A percentile compares a stretch with the other conserved stretches of the same genome.
Evolutionary conservation across 2,888 invertebrate genomes (phyloP).

Genomic region (Drosophila acutilabella): DNA sequence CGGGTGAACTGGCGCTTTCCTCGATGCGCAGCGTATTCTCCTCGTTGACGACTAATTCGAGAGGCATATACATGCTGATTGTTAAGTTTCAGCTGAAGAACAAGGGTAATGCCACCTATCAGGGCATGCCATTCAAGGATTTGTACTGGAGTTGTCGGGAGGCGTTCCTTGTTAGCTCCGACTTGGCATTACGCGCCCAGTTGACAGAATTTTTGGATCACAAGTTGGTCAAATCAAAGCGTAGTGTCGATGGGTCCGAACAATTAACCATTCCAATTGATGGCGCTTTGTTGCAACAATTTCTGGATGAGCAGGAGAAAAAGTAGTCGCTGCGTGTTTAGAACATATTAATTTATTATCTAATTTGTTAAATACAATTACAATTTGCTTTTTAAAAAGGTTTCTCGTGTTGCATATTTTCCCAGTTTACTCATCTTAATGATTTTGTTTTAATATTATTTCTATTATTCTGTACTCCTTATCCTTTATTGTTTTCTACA

Average conservation of each 20-base stretch:
- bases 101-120: constrained; percentile 89
- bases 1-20: constrained; percentile 91
- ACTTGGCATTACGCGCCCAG: constrained; percentile 95
- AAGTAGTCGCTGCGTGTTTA: constrained; percentile 57
- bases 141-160: constrained; percentile 94
- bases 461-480: constrained; percentile 35
- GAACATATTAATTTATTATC: constrained; percentile 79
- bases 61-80: constrained; percentile 93
- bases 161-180: constrained; percentile 96
- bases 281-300: constrained; percentile 90
- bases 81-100: constrained; percentile 93
- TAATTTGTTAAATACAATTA: constrained; percentile 76
- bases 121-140: constrained; percentile 95
- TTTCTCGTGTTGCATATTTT: constrained; percentile 45
- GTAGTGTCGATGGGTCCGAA: constrained; percentile 93
- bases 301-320: constrained; percentile 87
- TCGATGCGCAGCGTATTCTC: constrained; percentile 95
- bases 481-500: constrained; percentile 66
- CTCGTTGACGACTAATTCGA: constrained; percentile 95
- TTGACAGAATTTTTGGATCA: constrained; percentile 98
- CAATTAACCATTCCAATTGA: constrained; percentile 92
- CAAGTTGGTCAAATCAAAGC: constrained; percentile 93
- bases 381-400: constrained; percentile 67
- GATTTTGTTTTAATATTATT: constrained; percentile 37
- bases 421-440: constrained; percentile 14